phyloP scores from a whole-genome alignment of 2,113 vertebrate species.

The Hippolais icterina region DNA sequence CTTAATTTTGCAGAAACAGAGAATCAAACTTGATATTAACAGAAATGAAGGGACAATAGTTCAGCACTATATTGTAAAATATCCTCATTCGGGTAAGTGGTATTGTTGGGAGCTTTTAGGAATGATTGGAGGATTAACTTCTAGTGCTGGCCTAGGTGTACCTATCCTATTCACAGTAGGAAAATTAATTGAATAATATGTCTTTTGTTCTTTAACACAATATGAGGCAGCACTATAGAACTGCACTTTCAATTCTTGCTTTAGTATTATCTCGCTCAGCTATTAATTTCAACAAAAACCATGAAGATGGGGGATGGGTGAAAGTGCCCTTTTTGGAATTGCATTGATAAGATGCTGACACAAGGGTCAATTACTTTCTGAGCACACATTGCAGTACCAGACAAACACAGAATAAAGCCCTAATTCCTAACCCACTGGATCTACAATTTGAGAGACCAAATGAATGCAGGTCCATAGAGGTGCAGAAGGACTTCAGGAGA shows the following conservation, averaged over 20 bases:
- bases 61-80: background rate
- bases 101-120: background rate
- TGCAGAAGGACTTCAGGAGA: background rate
- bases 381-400: background rate
- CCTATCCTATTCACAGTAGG: background rate
- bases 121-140: background rate
- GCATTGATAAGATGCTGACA: background rate
- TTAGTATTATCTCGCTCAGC: background rate
- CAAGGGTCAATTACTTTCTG: background rate
- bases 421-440: background rate
- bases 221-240: background rate
- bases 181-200: background rate
- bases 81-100: background rate
- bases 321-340: background rate
- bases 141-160: background rate
- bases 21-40: background rate
- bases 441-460: background rate
- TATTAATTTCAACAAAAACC: conserved; percentile 2
- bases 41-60: background rate
- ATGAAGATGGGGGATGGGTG: background rate
- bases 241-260: background rate
- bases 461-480: background rate
- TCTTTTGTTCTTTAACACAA: background rate
- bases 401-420: background rate
- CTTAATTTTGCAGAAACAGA: background rate